These are phyloP conservation scores for Conops quadrifasciatus DNA, from an alignment of 2,888 invertebrate species.

Conservation along the genomic window DNA sequence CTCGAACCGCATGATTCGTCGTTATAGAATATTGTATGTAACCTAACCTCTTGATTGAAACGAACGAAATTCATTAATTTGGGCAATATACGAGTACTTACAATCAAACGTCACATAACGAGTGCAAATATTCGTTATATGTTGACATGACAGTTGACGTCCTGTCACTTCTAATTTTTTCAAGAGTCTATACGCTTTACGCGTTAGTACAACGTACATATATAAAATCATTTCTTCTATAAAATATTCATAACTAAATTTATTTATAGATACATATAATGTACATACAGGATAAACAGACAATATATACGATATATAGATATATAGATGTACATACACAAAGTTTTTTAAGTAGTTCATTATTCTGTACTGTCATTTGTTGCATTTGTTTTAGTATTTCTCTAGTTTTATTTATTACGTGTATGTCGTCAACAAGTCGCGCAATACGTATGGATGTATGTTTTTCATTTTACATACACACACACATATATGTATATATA, in stretches of 20 bases:
- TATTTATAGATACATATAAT: neutral
- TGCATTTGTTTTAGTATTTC: neutral
- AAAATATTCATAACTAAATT: slow-evolving; percentile 12
- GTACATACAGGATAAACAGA: neutral
- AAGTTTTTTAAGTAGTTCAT: slow-evolving; percentile 37
- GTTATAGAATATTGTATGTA: too few species aligned
- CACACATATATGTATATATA: neutral
- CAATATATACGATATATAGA: neutral
- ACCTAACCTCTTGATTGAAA: too few species aligned
- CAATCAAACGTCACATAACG: too few species aligned
- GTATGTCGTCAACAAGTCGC: slow-evolving; percentile 14
- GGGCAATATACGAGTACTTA: too few species aligned
- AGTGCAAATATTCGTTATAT: too few species aligned
- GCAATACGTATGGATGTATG: neutral
- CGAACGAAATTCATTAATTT: too few species aligned
- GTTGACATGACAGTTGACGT: too few species aligned
- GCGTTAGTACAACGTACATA: too few species aligned
- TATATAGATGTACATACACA: neutral
- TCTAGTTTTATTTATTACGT: neutral
- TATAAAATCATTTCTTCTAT: too few species aligned
- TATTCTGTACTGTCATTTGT: slow-evolving; percentile 32
- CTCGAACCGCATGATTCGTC: too few species aligned
- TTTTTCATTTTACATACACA: neutral
- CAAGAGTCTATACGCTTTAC: too few species aligned
- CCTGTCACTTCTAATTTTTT: too few species aligned